Evolutionary conservation across 2,888 invertebrate species (phyloP).

Genomic region (Plutella xylostella): DNA sequence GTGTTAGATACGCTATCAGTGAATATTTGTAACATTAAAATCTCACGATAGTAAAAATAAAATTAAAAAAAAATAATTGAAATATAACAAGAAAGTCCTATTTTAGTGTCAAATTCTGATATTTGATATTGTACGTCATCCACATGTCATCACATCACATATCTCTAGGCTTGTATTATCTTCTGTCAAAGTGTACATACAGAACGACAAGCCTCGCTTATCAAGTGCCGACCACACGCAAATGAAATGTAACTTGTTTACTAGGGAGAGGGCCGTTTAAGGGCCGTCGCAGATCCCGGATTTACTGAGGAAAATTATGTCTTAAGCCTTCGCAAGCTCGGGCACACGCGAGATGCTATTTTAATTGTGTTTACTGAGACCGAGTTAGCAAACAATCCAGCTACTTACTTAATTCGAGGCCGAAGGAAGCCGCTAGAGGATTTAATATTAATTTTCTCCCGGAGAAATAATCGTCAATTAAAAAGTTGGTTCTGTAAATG

Average conservation of each 20-base stretch:
- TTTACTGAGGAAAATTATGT: slow-evolving; percentile 51
- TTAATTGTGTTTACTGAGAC: slow-evolving; percentile 58
- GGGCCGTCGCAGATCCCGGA: slow-evolving; percentile 41
- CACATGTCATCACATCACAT: too few relatives aligned
- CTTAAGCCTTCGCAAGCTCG: slow-evolving; percentile 42
- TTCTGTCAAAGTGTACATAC: too few relatives aligned
- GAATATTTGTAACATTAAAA: too few relatives aligned
- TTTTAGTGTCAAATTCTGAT: too few relatives aligned
- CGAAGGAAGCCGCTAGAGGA: neutral
- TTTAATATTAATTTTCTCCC: slow-evolving; percentile 7
- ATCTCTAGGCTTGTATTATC: too few relatives aligned
- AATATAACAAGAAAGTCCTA: too few relatives aligned
- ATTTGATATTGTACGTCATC: too few relatives aligned
- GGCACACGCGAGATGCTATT: slow-evolving; percentile 51
- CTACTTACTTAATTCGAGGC: slow-evolving; percentile 40
- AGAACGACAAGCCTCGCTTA: neutral
- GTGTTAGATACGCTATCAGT: too few relatives aligned
- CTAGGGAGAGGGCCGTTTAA: slow-evolving; percentile 29
- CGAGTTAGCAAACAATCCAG: slow-evolving; percentile 39
- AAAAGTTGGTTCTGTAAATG: too few relatives aligned
- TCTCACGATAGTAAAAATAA: too few relatives aligned
- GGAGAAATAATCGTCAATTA: slow-evolving; percentile 1
- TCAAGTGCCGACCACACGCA: neutral
- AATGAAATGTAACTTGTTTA: neutral
- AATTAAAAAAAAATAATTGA: too few relatives aligned